Evolutionary conservation across 2,113 vertebrate genomes (phyloP).

Genomic region (Equus quagga): DNA sequence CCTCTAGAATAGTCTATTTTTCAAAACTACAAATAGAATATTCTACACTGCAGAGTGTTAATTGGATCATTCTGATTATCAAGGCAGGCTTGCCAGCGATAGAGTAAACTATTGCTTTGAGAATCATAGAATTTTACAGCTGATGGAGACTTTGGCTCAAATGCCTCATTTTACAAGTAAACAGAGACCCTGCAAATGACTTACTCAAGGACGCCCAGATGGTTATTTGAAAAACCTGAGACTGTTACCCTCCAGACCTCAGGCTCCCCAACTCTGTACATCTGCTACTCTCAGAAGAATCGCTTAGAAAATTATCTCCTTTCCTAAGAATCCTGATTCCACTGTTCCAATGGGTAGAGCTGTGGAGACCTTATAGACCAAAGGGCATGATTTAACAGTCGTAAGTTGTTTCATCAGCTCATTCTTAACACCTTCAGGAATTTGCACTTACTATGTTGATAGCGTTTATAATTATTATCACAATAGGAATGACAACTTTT

Average conservation of each 20-base stretch:
- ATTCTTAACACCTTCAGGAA: not conserved
- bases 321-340: not conserved
- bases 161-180: not conserved
- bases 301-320: not conserved
- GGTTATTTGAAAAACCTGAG: not conserved
- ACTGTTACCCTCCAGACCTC: not conserved
- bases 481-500: not conserved
- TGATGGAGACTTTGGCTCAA: not conserved
- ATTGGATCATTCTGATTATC: constrained; percentile 30
- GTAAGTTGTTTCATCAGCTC: not conserved
- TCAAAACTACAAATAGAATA: constrained; percentile 12
- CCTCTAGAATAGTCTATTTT: not conserved
- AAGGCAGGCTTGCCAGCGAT: not conserved
- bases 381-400: not conserved
- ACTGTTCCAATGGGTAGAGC: constrained; percentile 22
- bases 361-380: constrained; percentile 38
- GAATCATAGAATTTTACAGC: not conserved
- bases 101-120: not conserved
- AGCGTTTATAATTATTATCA: not conserved
- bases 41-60: not conserved
- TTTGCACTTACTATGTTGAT: not conserved
- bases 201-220: not conserved
- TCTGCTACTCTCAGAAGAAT: not conserved
- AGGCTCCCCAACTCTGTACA: not conserved
- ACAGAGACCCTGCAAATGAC: constrained; percentile 28